Base-by-base conservation (phyloP, 2,113 vertebrate genomes). In the Tyrannus savana region DNA sequence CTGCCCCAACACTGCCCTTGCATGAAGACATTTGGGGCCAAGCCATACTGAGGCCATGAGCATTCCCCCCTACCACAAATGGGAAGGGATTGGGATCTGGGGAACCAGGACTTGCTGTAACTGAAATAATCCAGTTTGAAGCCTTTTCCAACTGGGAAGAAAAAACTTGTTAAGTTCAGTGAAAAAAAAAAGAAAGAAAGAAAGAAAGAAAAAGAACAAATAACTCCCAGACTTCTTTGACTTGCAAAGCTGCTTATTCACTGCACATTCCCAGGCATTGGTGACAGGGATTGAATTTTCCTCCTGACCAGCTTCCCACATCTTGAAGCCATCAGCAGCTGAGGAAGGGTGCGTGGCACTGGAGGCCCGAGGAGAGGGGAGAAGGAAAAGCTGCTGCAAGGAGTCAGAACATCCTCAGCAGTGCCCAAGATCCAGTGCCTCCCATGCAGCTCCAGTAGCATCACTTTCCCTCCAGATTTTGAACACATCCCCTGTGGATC, bases 251-350 rank as follows among this genome's bases (percentile, higher is more conserved):
- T 78, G 63, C 83, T 91, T 84, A 64, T 92, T 84, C 88, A 24
- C 52, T 39, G 82, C 59, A 25, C 63, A 52, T 60, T 58, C 71
- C 41, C 83, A 69, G 67, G 56, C 77, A 66, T 19, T 66, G 50
- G 74, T 91, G 95, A 63, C 67, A 86, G 66, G 28, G 81, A 68
- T 42, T 76, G 76, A 83, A 46, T 96, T 96, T 95, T 8, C 12
- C 76, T 86, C 44, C 59, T 37, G 22, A 84, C 35, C 77, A 64
- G 66, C 47, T 46, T 81, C 75, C 49, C 92, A 84, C 96, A 96
- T 96, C 95, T 97, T 97, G 96, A 97, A 97, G 49, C 18, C 74
- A 97, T 97, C 95, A 97, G 84, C 42, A 77, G 59, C 56, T 10
- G 10, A 71, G 59, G 89, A 79, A 91, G 46, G 83, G 68, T 39